Evolutionary conservation across 1,140 invertebrate species (phyloP), one percentile per base, ranked within the genome.

Genomic region (Listronotus bonariensis): DNA sequence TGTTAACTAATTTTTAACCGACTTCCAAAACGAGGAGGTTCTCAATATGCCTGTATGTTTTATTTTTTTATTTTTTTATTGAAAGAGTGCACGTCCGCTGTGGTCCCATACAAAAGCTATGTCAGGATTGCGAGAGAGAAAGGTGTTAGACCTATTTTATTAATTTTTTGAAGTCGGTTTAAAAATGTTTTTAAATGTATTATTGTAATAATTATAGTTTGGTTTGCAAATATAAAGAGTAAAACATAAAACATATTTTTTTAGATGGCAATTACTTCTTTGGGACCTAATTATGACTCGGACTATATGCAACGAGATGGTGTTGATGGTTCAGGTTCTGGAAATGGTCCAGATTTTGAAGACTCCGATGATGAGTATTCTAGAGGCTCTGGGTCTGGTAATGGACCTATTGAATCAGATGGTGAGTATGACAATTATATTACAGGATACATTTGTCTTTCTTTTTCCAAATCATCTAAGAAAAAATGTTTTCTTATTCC

Each of bases 261-360:
- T 34, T 59, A 79, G 76, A 75, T 76, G 72, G 76, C 76, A 2
- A 62, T 77, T 45, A 68, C 58, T 34, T 73, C 76, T 1, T 40
- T 78, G 4, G 77, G 76, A 20, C 70, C 73, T 31, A 77, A 61
- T 66, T 54, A 72, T 67, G 54, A 75, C 67, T 42, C 67, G 8
- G 67, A 74, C 49, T 71, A 72, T 40, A 77, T 79, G 72, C 76
- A 77, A 61, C 62, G 73, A 38, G 76, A 76, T 46, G 75, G 72
- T 46, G 68, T 70, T 9, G 75, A 77, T 46, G 77, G 77, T 32
- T 79, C 77, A 10, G 77, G 77, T 41, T 79, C 75, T 43, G 77
- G 77, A 36, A 71, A 65, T 54, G 74, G 75, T 6, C 69, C 70
- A 9, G 74, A 73, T 62, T 63, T 71, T 26, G 67, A 68, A 14